A percentile compares a stretch with the other conserved stretches of the same genome.
phyloP scores from a whole-genome alignment of 30 jellyfish, hydroid and myxozoan genomes.

The Morbakka virulenta region DNA sequence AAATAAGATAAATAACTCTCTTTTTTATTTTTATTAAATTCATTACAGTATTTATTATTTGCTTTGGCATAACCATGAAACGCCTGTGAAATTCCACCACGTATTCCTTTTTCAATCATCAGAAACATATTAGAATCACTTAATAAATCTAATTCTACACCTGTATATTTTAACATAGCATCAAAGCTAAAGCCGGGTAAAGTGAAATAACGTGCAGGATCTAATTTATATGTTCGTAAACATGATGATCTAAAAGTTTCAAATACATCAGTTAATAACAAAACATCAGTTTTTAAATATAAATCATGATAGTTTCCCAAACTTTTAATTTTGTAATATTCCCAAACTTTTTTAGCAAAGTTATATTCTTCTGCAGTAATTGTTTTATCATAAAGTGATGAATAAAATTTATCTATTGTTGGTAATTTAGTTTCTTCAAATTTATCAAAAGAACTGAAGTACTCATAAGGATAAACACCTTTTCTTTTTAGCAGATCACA shows the following conservation, averaged over 20 bases:
- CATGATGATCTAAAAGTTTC: constrained; percentile 25
- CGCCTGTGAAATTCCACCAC: constrained; percentile 31
- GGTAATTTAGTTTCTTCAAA: constrained; percentile 44
- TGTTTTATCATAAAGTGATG: neutral
- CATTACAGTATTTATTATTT: neutral
- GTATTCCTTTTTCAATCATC: constrained; percentile 36
- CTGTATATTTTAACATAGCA: constrained; percentile 30
- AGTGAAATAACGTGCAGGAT: constrained; percentile 43
- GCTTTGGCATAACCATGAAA: constrained; percentile 49
- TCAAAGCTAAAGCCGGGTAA: constrained; percentile 61
- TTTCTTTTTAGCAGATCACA: constrained; percentile 52
- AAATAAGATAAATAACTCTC: constrained; percentile 29
- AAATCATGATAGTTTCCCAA: constrained; percentile 38
- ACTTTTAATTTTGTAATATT: neutral
- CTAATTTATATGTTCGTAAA: constrained; percentile 12
- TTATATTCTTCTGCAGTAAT: constrained; percentile 31
- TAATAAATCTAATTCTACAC: constrained; percentile 6
- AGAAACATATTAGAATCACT: constrained; percentile 9
- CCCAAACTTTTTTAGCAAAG: constrained; percentile 25
- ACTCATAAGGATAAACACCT: no score
- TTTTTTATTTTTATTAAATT: neutral
- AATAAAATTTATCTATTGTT: constrained; percentile 6
- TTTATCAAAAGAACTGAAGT: constrained; percentile 15
- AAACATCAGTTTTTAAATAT: constrained; percentile 23
- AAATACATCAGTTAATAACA: constrained; percentile 44